A percentile compares a stretch with the other conserved stretches of the same genome.
Evolutionary conservation across 2,888 invertebrate genomes (phyloP).

Genomic region (Graphium colonna): DNA sequence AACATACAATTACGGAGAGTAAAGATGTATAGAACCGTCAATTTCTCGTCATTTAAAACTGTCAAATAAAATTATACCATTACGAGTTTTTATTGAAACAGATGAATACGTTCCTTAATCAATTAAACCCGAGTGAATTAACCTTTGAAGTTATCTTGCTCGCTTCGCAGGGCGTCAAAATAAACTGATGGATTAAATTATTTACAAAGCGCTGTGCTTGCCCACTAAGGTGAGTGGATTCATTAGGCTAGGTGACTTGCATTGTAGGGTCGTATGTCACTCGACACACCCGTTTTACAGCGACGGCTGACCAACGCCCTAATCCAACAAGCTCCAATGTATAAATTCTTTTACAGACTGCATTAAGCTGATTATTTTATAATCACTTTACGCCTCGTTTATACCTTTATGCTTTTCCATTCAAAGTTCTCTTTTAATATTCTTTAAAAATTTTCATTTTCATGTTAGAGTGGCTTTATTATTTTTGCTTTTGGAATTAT

Average conservation of each 20-base stretch:
- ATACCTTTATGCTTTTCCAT: constrained; percentile 30
- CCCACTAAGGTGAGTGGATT: constrained; percentile 54
- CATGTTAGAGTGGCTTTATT: too few species aligned
- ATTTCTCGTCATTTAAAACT: neutral
- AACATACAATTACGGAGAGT: neutral
- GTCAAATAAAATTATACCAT: constrained; percentile 5
- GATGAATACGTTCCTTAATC: constrained; percentile 16
- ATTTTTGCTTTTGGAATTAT: too few species aligned
- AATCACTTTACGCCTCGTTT: constrained; percentile 47
- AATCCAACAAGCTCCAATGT: constrained; percentile 44
- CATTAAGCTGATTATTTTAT: constrained; percentile 66
- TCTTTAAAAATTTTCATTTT: too few species aligned
- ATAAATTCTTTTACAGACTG: constrained; percentile 41
- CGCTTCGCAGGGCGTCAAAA: constrained; percentile 57
- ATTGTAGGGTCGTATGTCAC: constrained; percentile 52
- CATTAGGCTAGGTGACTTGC: constrained; percentile 74
- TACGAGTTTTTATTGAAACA: constrained; percentile 7
- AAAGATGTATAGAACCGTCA: neutral
- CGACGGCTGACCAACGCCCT: constrained; percentile 37
- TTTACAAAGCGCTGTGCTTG: constrained; percentile 46
- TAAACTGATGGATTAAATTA: constrained; percentile 61
- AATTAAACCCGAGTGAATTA: constrained; percentile 35
- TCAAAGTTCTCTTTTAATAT: too few species aligned
- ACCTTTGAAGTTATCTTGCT: constrained; percentile 39
- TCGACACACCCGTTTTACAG: constrained; percentile 40